Percentiles rank a stretch among this genome's conserved stretches.
Conservation (phyloP, 2,113 vertebrate species). For the Dascyllus trimaculatus region DNA sequence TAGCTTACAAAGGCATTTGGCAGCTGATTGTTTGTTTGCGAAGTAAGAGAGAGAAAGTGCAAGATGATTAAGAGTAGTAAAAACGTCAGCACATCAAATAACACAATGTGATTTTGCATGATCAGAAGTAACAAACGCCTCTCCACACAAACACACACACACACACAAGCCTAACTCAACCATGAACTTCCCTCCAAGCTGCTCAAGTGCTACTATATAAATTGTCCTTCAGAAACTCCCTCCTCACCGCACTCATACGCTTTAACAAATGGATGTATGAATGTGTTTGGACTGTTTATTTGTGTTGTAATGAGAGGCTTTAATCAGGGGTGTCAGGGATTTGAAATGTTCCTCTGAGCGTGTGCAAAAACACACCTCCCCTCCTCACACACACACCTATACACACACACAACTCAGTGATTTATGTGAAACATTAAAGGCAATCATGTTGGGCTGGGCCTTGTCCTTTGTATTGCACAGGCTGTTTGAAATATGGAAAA, state of each 20-base stretch:
- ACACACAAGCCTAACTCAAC: neutral
- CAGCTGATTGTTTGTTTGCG: neutral
- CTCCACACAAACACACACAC: constrained; percentile 7
- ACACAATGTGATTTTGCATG: neutral
- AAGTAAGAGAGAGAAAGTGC: neutral
- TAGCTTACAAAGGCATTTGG: neutral
- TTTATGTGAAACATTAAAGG: constrained; percentile 85
- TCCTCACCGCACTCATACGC: constrained; percentile 44
- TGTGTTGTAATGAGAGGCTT: constrained; percentile 80
- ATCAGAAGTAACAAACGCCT: neutral
- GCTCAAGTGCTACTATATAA: constrained; percentile 46
- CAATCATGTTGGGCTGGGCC: constrained; percentile 78
- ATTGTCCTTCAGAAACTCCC: constrained; percentile 67
- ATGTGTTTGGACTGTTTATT: constrained; percentile 75
- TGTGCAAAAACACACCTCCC: constrained; percentile 34
- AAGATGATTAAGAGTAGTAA: neutral
- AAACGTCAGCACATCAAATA: constrained; percentile 1
- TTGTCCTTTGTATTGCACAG: constrained; percentile 64
- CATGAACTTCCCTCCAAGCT: constrained; percentile 38
- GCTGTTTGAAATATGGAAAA: constrained; percentile 79
- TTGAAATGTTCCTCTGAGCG: constrained; percentile 64
- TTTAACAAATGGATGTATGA: constrained; percentile 70
- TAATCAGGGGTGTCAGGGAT: constrained; percentile 76
- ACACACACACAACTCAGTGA: constrained; percentile 54
- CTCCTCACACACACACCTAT: constrained; percentile 3